Evolutionary conservation across 2,113 vertebrate genomes (phyloP), one percentile per base, ranked within the genome.

Genomic region (Lutjanus erythropterus): DNA sequence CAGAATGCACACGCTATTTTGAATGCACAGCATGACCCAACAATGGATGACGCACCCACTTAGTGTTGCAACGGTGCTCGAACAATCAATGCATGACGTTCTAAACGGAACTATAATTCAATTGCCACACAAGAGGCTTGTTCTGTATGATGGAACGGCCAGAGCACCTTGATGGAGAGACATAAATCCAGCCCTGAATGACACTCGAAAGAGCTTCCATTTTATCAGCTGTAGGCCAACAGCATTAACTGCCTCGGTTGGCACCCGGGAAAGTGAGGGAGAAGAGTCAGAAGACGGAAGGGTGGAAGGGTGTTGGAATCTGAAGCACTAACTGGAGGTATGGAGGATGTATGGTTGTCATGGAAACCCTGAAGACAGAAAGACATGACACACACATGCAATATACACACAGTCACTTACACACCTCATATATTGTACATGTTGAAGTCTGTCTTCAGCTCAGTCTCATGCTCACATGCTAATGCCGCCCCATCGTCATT

Each of bases 331-430:
- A 35, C 3, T 4, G 29, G 27, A 14, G 19, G 37, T 18, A 70
- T 59, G 27, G 70, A 56, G 71, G 25, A 67, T 58, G 64, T 90
- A 76, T 71, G 78, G 75, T 86, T 77, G 83, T 52, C 73, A 80
- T 72, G 61, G 84, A 75, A 86, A 88, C 72, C 25, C 21, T 29
- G 1, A 31, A 35, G 41, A 52, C 64, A 19, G 16, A 15, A 21
- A 71, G 42, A 37, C 10, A n/a, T 33, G 9, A 8, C 18, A 42
- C 56, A 69, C 35, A 67, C 23, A 71, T 18, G 65, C 69, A 58
- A 55, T 25, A 60, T 37, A 47, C 55, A 42, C 25, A 69, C 18
- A 74, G 64, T 33, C 39, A 5, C 60, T 55, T 71, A 58, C 62
- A 59, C 25, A 58, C 27, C 33, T 58, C 64, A 52, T 53, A 64